Evolutionary conservation across 2,888 invertebrate species (phyloP), one percentile per base, ranked within the genome.

Genomic region (Hybos culiciformis): DNA sequence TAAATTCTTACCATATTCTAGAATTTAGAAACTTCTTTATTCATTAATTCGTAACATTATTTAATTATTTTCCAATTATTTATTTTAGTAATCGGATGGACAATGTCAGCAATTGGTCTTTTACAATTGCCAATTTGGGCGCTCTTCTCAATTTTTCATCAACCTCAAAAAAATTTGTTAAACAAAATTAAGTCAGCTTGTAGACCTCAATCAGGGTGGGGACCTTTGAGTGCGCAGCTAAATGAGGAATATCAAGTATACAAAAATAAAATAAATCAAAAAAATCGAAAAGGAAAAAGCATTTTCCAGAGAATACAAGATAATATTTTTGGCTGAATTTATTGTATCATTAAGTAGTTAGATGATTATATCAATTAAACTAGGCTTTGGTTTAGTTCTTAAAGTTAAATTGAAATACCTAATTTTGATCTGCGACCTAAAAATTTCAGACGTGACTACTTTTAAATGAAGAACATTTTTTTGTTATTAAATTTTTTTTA

Each of bases 51-150:
- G 11, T n/a, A 29, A 26, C 14, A 19, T 24, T 34, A 2, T n/a
- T 5, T 19, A 15, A 39, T 20, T 23, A 14, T 17, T 9, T 36
- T 23, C 17, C 23, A 4, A 15, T 46, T 8, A 19, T 43, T 34
- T 40, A 40, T 26, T 43, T 3, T 48, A 60, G 63, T 55, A 6
- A 63, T 63, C 46, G 72, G 72, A 17, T 72, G 69, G 68, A 57
- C 56, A 9, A 53, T 73, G 17, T 61, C 70, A 3, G 56, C 62
- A 4, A 55, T 73, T 41, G 73, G 72, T 12, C 55, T 73, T 3
- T 18, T 70, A 1, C 73, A 73, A 54, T 67, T 74, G 21, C 61
- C 73, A 2, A 52, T 58, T 12, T 65, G 66, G 63, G 62, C 59
- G 18, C 15, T 59, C 8, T 62, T 56, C 39, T 54, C 54, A n/a